These are phyloP conservation scores for Clarias macrocephalus DNA, from an alignment of 2,113 vertebrate species.

Conservation along the genomic window DNA sequence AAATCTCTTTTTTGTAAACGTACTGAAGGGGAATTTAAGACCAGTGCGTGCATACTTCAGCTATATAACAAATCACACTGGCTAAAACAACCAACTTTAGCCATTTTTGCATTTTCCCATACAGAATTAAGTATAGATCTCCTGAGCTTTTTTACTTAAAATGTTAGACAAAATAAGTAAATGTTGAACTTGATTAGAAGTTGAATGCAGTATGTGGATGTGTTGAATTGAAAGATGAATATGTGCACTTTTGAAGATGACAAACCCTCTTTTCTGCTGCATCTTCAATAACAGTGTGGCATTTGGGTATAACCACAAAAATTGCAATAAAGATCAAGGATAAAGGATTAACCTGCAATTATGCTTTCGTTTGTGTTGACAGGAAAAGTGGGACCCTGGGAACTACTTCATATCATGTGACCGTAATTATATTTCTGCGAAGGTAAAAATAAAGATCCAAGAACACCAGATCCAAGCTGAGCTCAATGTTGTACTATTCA, in stretches of 20 bases:
- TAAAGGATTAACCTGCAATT: background rate
- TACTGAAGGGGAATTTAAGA: background rate
- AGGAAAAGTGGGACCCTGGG: no score
- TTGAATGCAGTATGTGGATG: background rate
- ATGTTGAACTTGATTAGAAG: background rate
- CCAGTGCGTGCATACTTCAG: background rate
- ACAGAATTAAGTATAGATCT: background rate
- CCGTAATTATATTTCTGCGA: background rate
- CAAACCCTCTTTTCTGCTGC: background rate
- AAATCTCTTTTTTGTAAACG: background rate
- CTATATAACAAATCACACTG: background rate
- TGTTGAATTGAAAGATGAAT: background rate
- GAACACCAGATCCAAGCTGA: background rate
- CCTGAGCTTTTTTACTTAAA: background rate
- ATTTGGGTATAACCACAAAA: background rate
- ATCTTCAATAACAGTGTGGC: background rate
- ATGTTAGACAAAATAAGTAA: background rate
- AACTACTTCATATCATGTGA: background rate
- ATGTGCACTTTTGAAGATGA: no score
- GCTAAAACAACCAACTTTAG: background rate
- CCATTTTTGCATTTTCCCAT: background rate
- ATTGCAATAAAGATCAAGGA: background rate
- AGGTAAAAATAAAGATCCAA: background rate
- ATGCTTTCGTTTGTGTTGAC: no score
- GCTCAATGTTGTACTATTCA: conserved; percentile 13